A percentile compares a stretch with the other conserved stretches of the same genome.
These are phyloP conservation scores for Cuculus canorus DNA, from an alignment of 2,797 vertebrate species.

Conservation along the genomic window DNA sequence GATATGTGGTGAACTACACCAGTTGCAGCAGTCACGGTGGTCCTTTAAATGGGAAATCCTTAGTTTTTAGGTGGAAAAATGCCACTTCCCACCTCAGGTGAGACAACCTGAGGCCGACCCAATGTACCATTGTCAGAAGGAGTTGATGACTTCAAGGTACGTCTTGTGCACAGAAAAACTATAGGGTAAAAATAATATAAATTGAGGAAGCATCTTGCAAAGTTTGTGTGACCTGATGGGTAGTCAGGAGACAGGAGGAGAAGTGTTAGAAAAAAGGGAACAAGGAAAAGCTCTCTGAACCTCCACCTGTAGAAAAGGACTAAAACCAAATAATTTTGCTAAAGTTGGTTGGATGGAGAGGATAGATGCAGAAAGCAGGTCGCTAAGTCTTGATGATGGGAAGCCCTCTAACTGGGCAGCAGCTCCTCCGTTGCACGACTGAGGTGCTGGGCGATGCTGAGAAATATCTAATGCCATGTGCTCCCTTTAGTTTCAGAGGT, in stretches of 20 bases:
- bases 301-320: neutral
- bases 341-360: neutral
- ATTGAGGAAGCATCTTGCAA: neutral
- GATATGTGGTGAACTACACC: neutral
- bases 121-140: neutral
- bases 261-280: neutral
- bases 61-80: neutral
- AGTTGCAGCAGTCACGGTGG: neutral
- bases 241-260: neutral
- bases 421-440: rapidly evolving
- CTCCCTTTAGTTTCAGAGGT: neutral
- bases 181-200: neutral
- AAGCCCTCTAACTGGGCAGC: neutral
- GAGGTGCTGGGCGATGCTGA: neutral
- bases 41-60: neutral
- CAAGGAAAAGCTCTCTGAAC: neutral
- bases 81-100: neutral
- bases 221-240: neutral
- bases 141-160: neutral
- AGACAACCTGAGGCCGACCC: neutral
- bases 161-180: neutral
- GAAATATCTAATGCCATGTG: rapidly evolving
- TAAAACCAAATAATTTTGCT: neutral
- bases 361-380: neutral
- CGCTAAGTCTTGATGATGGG: neutral